Evolutionary conservation across 2,797 vertebrate species (phyloP), one percentile per base, ranked within the genome.

Genomic region (Pogonophryne albipinna): DNA sequence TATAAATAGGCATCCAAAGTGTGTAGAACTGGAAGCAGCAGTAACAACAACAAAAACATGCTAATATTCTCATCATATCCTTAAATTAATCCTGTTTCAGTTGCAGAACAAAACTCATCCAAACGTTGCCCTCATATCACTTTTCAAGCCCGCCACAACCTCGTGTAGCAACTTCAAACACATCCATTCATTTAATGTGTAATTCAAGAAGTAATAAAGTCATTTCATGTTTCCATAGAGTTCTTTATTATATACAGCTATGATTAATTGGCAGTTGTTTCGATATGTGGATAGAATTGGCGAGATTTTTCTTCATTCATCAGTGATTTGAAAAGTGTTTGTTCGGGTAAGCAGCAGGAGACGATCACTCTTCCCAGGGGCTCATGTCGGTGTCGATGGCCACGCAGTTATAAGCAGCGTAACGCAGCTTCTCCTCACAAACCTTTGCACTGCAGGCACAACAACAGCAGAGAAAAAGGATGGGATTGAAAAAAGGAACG

Each of bases 381-480:
- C 97, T 98, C 97, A 99, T 97, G 72, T 99, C 98, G 0, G 97
- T 99, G 91, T 99, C 98, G 12, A 99, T 99, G 80, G 98, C 98
- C 84, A 99, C 98, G 3, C 98, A 99, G 93, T 99, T 99, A 88
- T 99, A 99, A 0, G 98, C 98, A 0, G 98, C 98, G 2, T 99
- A 99, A 46, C 98, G 97, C 70, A 99, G 92, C 89, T 99, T 99
- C 91, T 99, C 98, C 86, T 99, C 98, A 12, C 97, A 99, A 0
- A 99, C 94, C 62, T 99, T 99, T 72, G 98, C 98, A 78, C 98
- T 99, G 83, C 23, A 20, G 27, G 27, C 27, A 27, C 27, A 27
- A 27, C 27, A 27, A 27, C 27, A 27, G 27, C 27, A 59, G 6
- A 17, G 9, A 14, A 34, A 27, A 52, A 13, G 10, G 8, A 53